Evolutionary conservation across 2,797 vertebrate genomes (phyloP).

Genomic region (Aselliscus stoliczkanus): DNA sequence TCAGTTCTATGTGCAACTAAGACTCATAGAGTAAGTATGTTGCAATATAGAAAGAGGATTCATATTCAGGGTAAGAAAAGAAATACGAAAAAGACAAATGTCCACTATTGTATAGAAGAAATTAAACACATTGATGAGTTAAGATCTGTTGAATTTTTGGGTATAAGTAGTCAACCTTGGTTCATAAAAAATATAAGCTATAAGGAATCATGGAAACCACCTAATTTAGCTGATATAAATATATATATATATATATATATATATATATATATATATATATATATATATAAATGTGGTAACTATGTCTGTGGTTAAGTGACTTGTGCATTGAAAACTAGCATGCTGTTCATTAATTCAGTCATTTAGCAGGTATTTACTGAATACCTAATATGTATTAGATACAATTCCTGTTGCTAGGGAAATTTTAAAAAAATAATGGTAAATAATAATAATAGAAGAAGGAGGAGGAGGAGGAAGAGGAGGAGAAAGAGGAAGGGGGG

Average conservation of each 20-base stretch:
- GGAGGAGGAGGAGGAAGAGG: neutral
- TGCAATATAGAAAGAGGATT: neutral
- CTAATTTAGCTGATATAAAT: neutral
- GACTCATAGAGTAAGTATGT: neutral
- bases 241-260: too few species aligned
- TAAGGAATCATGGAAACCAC: neutral
- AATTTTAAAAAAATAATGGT: neutral
- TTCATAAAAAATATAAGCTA: neutral
- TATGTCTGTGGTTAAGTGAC: neutral
- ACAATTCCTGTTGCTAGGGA: neutral
- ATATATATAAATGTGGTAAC: too few species aligned
- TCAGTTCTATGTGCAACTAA: neutral
- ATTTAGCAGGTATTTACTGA: neutral
- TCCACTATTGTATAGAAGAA: neutral
- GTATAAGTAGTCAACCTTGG: neutral
- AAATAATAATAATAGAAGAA: neutral
- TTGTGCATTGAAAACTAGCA: neutral
- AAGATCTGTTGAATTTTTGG: neutral
- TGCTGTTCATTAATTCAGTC: neutral
- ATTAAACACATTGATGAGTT: neutral
- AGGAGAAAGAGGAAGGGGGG: too few species aligned
- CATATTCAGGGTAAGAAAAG: neutral
- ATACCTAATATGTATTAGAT: neutral
- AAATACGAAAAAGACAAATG: neutral
- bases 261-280: too few species aligned